Evolutionary conservation across 2,888 invertebrate species (phyloP).

Genomic region (Drymonia ruficornis): DNA sequence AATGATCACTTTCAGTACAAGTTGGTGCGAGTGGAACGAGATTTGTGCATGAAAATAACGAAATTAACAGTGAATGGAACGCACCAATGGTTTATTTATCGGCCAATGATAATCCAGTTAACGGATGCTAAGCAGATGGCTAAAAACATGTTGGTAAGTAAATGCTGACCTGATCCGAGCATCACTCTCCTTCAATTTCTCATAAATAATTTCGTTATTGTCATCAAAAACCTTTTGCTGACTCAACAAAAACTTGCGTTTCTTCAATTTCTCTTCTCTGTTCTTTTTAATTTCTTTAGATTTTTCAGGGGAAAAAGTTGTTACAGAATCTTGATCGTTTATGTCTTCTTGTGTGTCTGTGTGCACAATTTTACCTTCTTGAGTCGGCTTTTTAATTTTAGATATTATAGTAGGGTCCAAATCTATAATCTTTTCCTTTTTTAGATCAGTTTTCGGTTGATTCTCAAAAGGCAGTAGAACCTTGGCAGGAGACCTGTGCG

Average conservation of each 20-base stretch:
- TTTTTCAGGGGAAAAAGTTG: slow-evolving; percentile 37
- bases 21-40: too few relatives aligned
- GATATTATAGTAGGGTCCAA: slow-evolving; percentile 49
- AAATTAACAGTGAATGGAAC: too few relatives aligned
- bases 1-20: too few relatives aligned
- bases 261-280: slow-evolving; percentile 57
- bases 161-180: slow-evolving; percentile 75
- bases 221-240: slow-evolving; percentile 80
- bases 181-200: slow-evolving; percentile 87
- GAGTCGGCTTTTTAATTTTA: slow-evolving; percentile 38
- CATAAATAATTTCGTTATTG: slow-evolving; percentile 83
- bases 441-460: slow-evolving; percentile 53
- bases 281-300: slow-evolving; percentile 56
- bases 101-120: neutral
- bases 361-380: slow-evolving; percentile 17
- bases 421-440: slow-evolving; percentile 71
- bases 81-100: too few relatives aligned
- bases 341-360: slow-evolving; percentile 14
- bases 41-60: too few relatives aligned
- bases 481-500: slow-evolving; percentile 78
- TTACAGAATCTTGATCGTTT: slow-evolving; percentile 12
- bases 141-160: slow-evolving; percentile 1
- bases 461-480: slow-evolving; percentile 78
- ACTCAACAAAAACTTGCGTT: slow-evolving; percentile 61
- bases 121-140: too few relatives aligned